Percentiles rank a stretch among this genome's conserved stretches.
Conservation (phyloP, 2,888 invertebrate genomes). For the Notodonta ziczac region DNA sequence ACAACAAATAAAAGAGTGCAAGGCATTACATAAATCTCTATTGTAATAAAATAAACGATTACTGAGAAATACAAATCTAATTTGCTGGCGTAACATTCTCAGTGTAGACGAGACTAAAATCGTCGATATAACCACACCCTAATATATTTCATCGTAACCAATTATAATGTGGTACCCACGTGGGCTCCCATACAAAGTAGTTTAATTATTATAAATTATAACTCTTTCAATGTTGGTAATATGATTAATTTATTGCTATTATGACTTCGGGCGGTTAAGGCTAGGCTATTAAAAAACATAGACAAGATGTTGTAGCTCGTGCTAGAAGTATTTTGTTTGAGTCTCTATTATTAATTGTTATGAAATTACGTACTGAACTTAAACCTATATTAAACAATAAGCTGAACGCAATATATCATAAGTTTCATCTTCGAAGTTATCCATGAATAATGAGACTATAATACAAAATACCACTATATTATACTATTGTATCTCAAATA, state of each 20-base stretch:
- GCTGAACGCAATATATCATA: too few species aligned
- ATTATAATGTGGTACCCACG: not conserved
- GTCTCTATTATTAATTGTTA: not conserved
- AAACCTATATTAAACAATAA: too few species aligned
- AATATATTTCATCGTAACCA: not conserved
- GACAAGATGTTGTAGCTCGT: not conserved
- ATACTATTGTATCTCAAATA: too few species aligned
- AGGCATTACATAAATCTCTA: too few species aligned
- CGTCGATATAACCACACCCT: not conserved
- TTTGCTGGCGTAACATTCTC: too few species aligned
- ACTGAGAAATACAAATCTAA: too few species aligned
- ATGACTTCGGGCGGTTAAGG: slow-evolving; percentile 9
- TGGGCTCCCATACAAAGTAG: not conserved
- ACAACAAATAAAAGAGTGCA: too few species aligned
- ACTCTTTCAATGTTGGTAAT: not conserved
- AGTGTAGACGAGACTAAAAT: too few species aligned
- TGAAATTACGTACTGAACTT: not conserved
- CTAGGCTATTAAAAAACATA: not conserved
- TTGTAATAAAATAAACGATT: too few species aligned
- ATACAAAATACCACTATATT: too few species aligned
- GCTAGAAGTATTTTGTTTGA: not conserved
- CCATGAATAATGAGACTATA: too few species aligned
- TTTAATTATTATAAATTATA: not conserved
- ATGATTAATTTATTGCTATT: not conserved
- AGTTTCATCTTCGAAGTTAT: too few species aligned